Evolutionary conservation across 2,113 vertebrate genomes (phyloP).

Genomic region (Plecturocebus donacophilus): DNA sequence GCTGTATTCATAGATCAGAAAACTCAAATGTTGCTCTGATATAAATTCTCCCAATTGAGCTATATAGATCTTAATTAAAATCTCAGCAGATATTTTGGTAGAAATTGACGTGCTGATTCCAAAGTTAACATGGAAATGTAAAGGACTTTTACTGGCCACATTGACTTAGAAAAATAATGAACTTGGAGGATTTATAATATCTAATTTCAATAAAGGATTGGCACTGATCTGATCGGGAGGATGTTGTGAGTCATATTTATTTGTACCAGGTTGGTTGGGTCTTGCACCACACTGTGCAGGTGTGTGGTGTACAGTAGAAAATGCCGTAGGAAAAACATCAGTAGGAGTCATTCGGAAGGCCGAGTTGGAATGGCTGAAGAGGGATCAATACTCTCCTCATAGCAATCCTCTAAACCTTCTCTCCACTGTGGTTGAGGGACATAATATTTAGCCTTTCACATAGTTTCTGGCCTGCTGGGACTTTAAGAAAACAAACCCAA

Average conservation of each 20-base stretch:
- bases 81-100: not conserved
- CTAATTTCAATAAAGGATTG: too few species aligned
- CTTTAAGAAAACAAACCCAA: not conserved
- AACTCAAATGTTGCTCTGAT: not conserved
- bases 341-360: not conserved
- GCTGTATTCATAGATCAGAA: not conserved
- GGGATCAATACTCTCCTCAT: not conserved
- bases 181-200: not conserved
- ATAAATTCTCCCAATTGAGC: not conserved
- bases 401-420: not conserved
- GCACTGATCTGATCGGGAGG: not conserved
- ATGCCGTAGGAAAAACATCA: not conserved
- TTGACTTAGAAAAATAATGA: not conserved
- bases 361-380: not conserved
- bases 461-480: not conserved
- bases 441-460: not conserved
- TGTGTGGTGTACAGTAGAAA: not conserved
- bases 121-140: not conserved
- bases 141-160: not conserved
- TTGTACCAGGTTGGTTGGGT: not conserved
- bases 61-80: not conserved
- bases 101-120: not conserved
- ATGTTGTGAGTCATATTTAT: not conserved
- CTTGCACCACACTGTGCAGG: too few species aligned
- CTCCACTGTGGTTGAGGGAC: not conserved